Conservation (phyloP, 2,797 vertebrate genomes). For the Eurystomus glaucurus region DNA sequence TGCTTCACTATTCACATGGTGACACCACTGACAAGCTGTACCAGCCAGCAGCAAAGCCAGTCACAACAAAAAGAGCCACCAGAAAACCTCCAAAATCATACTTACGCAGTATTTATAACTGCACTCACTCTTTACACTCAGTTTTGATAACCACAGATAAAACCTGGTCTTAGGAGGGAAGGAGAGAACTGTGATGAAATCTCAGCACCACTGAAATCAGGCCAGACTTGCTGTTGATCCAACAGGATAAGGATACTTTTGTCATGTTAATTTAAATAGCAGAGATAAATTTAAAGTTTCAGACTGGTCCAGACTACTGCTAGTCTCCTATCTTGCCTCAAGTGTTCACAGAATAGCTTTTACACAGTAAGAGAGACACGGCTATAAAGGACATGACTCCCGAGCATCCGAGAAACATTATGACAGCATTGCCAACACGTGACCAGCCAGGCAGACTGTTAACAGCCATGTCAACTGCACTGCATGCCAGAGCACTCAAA, state of each 20-base stretch:
- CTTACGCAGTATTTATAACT: neutral
- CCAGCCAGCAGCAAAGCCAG: fast-evolving
- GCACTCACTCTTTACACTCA: fast-evolving
- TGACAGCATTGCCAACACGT: neutral
- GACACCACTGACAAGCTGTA: fast-evolving
- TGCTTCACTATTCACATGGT: neutral
- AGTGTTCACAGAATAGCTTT: neutral
- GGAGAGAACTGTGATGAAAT: neutral
- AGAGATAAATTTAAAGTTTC: neutral
- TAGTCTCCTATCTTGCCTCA: neutral
- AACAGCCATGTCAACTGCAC: neutral
- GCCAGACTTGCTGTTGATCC: neutral
- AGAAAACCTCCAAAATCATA: fast-evolving
- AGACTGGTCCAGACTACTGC: neutral
- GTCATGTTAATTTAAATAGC: neutral
- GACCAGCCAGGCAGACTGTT: neutral
- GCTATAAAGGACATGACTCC: neutral
- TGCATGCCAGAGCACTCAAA: too few species aligned
- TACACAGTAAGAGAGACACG: neutral
- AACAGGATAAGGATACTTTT: neutral
- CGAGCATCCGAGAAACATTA: neutral
- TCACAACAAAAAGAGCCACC: neutral
- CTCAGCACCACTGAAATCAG: neutral
- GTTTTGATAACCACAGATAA: neutral
- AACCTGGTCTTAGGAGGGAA: neutral